These are phyloP conservation scores for Fissipunctia ypsillon DNA, from an alignment of 2,888 invertebrate species.

Conservation along the genomic window DNA sequence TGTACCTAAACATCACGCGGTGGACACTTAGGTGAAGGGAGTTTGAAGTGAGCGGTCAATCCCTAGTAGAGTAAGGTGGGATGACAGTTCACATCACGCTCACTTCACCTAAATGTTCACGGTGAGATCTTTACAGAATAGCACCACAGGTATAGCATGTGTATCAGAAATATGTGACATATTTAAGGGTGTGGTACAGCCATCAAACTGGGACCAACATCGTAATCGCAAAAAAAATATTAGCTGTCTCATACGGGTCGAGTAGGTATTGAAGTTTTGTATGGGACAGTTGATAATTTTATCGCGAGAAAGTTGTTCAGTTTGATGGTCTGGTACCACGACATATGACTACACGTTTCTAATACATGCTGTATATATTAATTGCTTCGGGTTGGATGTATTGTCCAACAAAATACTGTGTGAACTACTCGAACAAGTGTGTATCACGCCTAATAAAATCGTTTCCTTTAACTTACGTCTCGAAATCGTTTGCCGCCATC, in stretches of 20 bases:
- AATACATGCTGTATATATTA: not conserved
- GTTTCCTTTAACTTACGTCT: slow-evolving; percentile 77
- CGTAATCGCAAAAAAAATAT: not conserved
- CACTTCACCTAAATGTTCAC: no score
- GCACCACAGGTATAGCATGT: not conserved
- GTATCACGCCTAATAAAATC: not conserved
- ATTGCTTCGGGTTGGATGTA: not conserved
- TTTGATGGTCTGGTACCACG: not conserved
- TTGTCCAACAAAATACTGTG: not conserved
- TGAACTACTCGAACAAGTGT: not conserved
- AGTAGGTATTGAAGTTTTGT: not conserved
- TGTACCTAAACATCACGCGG: no score
- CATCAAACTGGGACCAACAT: not conserved
- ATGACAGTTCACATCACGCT: no score
- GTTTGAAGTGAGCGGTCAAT: no score
- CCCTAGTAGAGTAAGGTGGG: no score
- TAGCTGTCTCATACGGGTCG: not conserved
- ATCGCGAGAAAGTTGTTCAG: not conserved
- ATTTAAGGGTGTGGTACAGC: not conserved
- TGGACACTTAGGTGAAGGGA: no score
- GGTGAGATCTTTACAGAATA: no score
- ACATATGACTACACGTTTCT: not conserved
- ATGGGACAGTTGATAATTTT: not conserved
- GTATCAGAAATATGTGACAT: not conserved
- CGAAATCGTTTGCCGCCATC: slow-evolving; percentile 83